These are phyloP conservation scores for Cepaea hortensis DNA, from an alignment of 2,888 invertebrate genomes.

Conservation along the genomic window DNA sequence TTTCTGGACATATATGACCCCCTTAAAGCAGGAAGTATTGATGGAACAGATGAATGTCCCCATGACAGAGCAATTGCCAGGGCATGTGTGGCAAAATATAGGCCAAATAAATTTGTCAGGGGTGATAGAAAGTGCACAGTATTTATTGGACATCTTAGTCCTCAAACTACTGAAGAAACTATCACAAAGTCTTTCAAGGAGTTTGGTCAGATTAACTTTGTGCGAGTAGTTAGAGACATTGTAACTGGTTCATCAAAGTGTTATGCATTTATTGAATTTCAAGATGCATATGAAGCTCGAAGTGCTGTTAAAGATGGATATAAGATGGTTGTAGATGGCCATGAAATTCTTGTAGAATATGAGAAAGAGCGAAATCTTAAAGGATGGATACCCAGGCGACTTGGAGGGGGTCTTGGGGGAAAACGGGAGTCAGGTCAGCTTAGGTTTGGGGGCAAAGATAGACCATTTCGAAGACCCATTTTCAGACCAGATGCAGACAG, in stretches of 20 bases:
- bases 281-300: conserved; percentile 80
- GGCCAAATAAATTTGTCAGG: conserved; percentile 78
- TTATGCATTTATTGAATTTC: conserved; percentile 91
- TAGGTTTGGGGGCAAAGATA: conserved; percentile 87
- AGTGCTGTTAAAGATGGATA: conserved; percentile 82
- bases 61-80: conserved; percentile 87
- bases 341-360: conserved; percentile 85
- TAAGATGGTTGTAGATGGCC: conserved; percentile 82
- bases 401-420: conserved; percentile 92
- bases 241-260: conserved; percentile 89
- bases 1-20: conserved; percentile 84
- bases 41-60: conserved; percentile 88
- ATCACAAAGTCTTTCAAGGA: conserved; percentile 78
- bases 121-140: conserved; percentile 85
- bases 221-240: conserved; percentile 85
- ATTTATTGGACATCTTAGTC: conserved; percentile 85
- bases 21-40: conserved; percentile 89
- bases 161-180: conserved; percentile 82
- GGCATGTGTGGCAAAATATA: conserved; percentile 81
- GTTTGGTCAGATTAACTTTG: conserved; percentile 82
- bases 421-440: conserved; percentile 90
- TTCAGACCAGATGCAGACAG: conserved; percentile 16
- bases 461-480: conserved; percentile 82
- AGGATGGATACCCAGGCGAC: conserved; percentile 89
- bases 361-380: conserved; percentile 83